Conservation (phyloP, 2,888 invertebrate genomes). For the Molanna angustata region DNA sequence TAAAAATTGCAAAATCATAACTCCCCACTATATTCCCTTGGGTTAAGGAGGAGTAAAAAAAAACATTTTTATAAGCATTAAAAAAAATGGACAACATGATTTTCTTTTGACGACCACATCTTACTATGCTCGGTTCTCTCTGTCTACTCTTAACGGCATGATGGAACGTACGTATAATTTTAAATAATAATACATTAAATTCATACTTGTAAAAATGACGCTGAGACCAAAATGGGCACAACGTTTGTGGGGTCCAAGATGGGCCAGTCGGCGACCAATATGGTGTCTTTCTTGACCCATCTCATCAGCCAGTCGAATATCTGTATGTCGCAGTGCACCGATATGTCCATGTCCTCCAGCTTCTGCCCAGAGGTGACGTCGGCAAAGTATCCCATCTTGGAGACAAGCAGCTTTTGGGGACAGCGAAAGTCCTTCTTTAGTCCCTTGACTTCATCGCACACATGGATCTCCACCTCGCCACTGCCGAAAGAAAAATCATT, state of each 20-base stretch:
- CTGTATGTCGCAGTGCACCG: conserved; percentile 93
- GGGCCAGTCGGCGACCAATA: conserved; percentile 66
- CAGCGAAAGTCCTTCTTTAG: conserved; percentile 87
- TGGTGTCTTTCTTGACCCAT: conserved; percentile 83
- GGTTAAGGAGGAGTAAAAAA: too few relatives aligned
- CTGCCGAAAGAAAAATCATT: conserved; percentile 47
- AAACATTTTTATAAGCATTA: too few relatives aligned
- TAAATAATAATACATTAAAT: conserved; percentile 2
- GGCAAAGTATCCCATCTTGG: conserved; percentile 95
- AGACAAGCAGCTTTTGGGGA: conserved; percentile 78
- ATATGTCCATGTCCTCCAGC: conserved; percentile 91
- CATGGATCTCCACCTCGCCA: conserved; percentile 87
- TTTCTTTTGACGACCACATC: too few relatives aligned
- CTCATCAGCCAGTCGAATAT: conserved; percentile 97
- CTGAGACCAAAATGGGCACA: conserved; percentile 89
- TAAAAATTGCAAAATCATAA: too few relatives aligned
- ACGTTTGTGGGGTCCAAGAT: conserved; percentile 78
- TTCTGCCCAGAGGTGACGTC: conserved; percentile 81
- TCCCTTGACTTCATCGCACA: conserved; percentile 91
- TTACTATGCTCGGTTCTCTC: neutral
- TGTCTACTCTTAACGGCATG: neutral
- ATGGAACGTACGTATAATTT: neutral
- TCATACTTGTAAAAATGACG: conserved; percentile 76
- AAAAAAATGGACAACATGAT: too few relatives aligned
- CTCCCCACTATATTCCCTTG: too few relatives aligned